Evolutionary conservation across 2,888 invertebrate species (phyloP).

Genomic region (Suillia variegata): DNA sequence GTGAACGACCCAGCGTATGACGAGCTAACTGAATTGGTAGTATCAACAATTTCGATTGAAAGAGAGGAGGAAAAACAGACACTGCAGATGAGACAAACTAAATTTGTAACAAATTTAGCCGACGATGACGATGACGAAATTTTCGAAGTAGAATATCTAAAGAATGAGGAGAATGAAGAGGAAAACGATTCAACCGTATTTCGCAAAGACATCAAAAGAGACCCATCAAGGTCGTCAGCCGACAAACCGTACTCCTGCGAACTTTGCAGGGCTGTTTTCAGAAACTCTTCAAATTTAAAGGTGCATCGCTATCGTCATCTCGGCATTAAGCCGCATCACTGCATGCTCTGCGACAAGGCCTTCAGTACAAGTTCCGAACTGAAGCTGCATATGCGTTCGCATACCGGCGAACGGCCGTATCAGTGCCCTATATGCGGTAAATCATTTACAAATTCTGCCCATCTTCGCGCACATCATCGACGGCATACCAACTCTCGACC

Average conservation of each 20-base stretch:
- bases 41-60: too few relatives aligned
- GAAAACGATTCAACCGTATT: too few relatives aligned
- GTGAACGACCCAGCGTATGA: too few relatives aligned
- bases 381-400: slow-evolving; percentile 28
- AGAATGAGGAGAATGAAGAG: too few relatives aligned
- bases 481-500: slow-evolving; percentile 27
- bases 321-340: slow-evolving; percentile 28
- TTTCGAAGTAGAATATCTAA: too few relatives aligned
- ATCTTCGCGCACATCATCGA: slow-evolving; percentile 27
- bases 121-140: too few relatives aligned
- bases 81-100: too few relatives aligned
- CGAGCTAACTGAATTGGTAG: too few relatives aligned
- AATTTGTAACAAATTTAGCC: too few relatives aligned
- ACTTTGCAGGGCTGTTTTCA: slow-evolving; percentile 27
- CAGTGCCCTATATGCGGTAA: slow-evolving; percentile 28
- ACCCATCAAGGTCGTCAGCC: too few relatives aligned
- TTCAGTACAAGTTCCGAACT: slow-evolving; percentile 29
- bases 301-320: slow-evolving; percentile 31
- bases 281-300: slow-evolving; percentile 30
- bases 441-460: slow-evolving; percentile 29
- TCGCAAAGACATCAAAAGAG: too few relatives aligned
- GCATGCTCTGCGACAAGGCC: slow-evolving; percentile 24
- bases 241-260: slow-evolving; percentile 20
- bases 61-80: too few relatives aligned
- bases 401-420: slow-evolving; percentile 31